Evolutionary conservation across 2,888 invertebrate species (phyloP), one percentile per base, ranked within the genome.

Genomic region (Drosophila lacicola): DNA sequence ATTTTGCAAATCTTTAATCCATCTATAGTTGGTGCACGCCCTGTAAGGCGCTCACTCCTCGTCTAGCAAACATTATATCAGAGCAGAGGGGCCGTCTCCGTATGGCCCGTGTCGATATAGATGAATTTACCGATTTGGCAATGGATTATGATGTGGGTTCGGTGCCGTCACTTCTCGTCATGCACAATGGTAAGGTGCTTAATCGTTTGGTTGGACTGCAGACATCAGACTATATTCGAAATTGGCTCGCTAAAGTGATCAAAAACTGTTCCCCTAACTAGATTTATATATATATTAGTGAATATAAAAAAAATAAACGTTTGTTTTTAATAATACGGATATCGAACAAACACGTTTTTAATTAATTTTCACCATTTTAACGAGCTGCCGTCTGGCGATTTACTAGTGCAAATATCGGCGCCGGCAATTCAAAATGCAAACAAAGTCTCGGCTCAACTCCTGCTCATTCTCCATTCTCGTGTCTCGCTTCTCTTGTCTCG

Each of bases 71-170:
- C 21, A 94, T 98, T 5, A 95, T 98, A 60, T 95, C 95, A 2
- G 96, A 96, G 89, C 95, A 95, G 69, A 95, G 95, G 72, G 98
- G 97, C 5, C 95, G 96, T 92, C 95, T 98, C 47, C 93, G 96
- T 49, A 92, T 99, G 63, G 98, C 98, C 1, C 98, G 98, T 93
- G 97, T 99, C 33, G 98, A 99, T 91, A 97, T 98, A 79, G 98
- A 98, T 93, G 96, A 97, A 88, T 94, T 96, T 84, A 95, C 96
- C 34, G 98, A 98, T 82, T 93, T 98, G 41, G 98, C 98, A 14
- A 94, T 96, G 75, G 95, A 96, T 91, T 97, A 96, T 90, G 95
- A 96, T 89, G 96, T 98, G 14, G 95, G 95, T 57, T 96, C 97
- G 9, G 98, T 99, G 8, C 98, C 98, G 4, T 97, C 98, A 13